Evolutionary conservation across 1,140 invertebrate genomes (phyloP), one percentile per base, ranked within the genome.

Genomic region (Papilio polyxenes): DNA sequence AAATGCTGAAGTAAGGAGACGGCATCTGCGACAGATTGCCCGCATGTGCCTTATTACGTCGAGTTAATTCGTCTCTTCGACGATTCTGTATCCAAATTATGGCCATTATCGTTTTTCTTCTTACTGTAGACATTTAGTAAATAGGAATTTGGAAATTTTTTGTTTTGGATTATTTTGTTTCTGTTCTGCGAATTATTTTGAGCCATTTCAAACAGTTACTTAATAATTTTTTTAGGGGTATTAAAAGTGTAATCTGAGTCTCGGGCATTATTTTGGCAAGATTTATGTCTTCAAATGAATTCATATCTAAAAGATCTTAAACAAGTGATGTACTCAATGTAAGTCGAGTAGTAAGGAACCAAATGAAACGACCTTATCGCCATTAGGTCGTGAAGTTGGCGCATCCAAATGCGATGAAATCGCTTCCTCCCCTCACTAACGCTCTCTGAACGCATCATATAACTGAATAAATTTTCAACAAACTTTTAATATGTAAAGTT

Each of bases 401-500:
- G 82, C 83, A 87, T 88, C 84, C 83, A 83, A 85, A 86, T 87
- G 84, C 82, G 81, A 82, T 80, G 77, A 51, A 82, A 86, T 83
- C 80, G 84, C 86, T 86, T 84, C 79, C 80, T 74, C 80, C 80
- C 84, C 83, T 87, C 72, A 74, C 84, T 80, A 77, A 79, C 81
- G 62, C 65, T 23, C 75, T 23, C 78, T 65, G 79, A 44, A 80
- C 56, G 44, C 62, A 79, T 82, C 56, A 80, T 77, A 85, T 77
- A 81, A 53, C 76, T 74, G 80, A 82, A 74, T 76, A 88, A 88
- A 80, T 87, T 86, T 86, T 85, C 75, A 85, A 69, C 84, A 85
- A 89, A 87, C 83, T 91, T 89, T 91, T 91, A 88, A 90, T 88
- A 86, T 85, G 83, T 53, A 15, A 77, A 77, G 83, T 87, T 89